Evolutionary conservation across 1,140 invertebrate species (phyloP), one percentile per base, ranked within the genome.

Genomic region (Psilanteris sp.): DNA sequence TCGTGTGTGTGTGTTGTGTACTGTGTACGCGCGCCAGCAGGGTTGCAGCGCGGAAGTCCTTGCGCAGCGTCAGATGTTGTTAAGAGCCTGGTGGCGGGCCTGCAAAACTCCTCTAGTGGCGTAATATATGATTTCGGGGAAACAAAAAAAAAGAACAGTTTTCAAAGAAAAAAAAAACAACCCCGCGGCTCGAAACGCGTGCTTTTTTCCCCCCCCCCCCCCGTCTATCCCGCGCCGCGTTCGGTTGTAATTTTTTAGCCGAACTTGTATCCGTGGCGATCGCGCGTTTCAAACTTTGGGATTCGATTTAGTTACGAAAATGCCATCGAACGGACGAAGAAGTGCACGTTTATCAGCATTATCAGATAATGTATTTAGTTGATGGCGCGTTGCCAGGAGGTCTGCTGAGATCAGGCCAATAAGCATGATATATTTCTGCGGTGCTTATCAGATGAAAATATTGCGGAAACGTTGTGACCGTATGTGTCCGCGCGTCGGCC

Each of bases 391-490:
- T 57, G 74, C 67, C 74, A 77, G 24, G 16, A 52, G 54, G 57
- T 61, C 24, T 66, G 52, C 31, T 71, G 54, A 62, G 67, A 55
- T 77, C 55, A 64, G 48, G 61, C 74, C 74, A 77, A 77, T 77
- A 77, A 67, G 59, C 74, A 61, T 77, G 67, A 71, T 67, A 67
- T 77, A 77, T 77, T 77, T 72, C 61, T 72, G 61, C 66, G 32
- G 48, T 31, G 55, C 34, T 62, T 72, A 77, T 67, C 61, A 55
- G 48, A 77, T 77, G 48, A 72, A 77, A 77, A 77, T 77, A 72
- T 77, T 77, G 59, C 67, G 36, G 55, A 67, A 72, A 43, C 13
- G 13, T 39, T 13, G 31, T 31, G 41, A 26, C 39, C 37, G 24
- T 36, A 44, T 22, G 20, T 18, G 34, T n/a, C n/a, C n/a, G n/a